Percentiles rank a stretch among this genome's conserved stretches.
Evolutionary conservation across 2,113 vertebrate genomes (phyloP).

Genomic region (Triplophysa tibetana): DNA sequence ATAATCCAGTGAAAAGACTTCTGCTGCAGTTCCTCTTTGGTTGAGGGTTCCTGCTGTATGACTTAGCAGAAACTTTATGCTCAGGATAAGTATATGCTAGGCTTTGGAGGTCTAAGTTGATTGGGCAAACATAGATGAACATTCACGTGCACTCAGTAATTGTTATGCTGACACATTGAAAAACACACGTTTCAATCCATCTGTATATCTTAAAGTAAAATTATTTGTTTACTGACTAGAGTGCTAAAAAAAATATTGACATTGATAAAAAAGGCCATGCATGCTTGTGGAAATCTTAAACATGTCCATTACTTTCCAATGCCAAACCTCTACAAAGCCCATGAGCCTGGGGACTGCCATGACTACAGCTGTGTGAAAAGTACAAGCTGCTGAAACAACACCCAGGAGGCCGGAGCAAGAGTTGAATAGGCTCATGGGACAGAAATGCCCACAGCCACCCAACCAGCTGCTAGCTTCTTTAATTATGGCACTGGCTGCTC

Average conservation of each 20-base stretch:
- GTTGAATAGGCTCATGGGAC: conserved; percentile 1
- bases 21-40: not conserved
- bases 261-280: no score
- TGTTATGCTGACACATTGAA: conserved; percentile 2
- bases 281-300: not conserved
- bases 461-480: conserved; percentile 1
- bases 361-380: not conserved
- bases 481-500: conserved; percentile 28
- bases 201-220: no score
- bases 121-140: not conserved
- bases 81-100: no score
- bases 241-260: no score
- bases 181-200: not conserved
- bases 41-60: not conserved
- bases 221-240: not conserved
- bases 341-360: not conserved
- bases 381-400: not conserved
- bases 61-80: not conserved
- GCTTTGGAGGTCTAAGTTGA: not conserved
- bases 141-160: not conserved
- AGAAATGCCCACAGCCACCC: conserved; percentile 16
- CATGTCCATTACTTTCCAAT: not conserved
- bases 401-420: not conserved
- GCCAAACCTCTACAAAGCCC: not conserved
- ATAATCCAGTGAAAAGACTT: conserved; percentile 23